Percentiles rank a stretch among this genome's conserved stretches.
Conservation (phyloP, 64 coral and sea anemone species). For the Anthopleura sola region DNA sequence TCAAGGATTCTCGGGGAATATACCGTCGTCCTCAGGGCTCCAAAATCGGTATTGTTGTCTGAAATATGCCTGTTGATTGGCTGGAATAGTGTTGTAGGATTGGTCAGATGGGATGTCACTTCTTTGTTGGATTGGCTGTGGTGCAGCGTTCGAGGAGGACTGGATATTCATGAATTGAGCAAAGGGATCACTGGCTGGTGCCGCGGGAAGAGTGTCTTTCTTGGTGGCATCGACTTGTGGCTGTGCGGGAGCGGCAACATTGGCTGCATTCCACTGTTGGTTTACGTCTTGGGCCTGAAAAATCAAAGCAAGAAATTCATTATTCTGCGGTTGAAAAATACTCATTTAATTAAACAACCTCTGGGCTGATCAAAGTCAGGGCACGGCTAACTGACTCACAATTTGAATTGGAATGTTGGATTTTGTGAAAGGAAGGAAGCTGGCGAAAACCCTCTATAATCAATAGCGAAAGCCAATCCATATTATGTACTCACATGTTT, state of each 20-base stretch:
- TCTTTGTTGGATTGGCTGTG: slow-evolving; percentile 49
- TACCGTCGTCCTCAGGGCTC: slow-evolving; percentile 39
- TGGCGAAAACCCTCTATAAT: no score
- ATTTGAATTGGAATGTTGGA: no score
- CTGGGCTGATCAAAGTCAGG: no score
- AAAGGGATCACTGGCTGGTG: slow-evolving; percentile 41
- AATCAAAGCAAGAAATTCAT: no score
- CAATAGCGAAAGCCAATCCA: no score
- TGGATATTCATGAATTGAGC: slow-evolving; percentile 67
- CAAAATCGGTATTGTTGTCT: not conserved
- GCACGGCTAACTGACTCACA: no score
- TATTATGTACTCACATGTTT: no score
- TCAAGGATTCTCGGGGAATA: slow-evolving; percentile 57
- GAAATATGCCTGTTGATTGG: slow-evolving; percentile 27
- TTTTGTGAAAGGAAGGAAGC: no score
- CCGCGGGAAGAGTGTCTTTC: slow-evolving; percentile 33
- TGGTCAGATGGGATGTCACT: slow-evolving; percentile 37
- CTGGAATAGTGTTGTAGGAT: not conserved
- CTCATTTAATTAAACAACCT: no score
- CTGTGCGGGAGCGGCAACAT: slow-evolving; percentile 17
- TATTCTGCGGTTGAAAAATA: no score
- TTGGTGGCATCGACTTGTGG: slow-evolving; percentile 22
- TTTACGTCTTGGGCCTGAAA: not conserved
- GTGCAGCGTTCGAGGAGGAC: not conserved
- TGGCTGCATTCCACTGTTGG: slow-evolving; percentile 4